A percentile compares a stretch with the other conserved stretches of the same genome.
These are phyloP conservation scores for Eupithecia abbreviata DNA, from an alignment of 2,888 invertebrate species.

Conservation along the genomic window DNA sequence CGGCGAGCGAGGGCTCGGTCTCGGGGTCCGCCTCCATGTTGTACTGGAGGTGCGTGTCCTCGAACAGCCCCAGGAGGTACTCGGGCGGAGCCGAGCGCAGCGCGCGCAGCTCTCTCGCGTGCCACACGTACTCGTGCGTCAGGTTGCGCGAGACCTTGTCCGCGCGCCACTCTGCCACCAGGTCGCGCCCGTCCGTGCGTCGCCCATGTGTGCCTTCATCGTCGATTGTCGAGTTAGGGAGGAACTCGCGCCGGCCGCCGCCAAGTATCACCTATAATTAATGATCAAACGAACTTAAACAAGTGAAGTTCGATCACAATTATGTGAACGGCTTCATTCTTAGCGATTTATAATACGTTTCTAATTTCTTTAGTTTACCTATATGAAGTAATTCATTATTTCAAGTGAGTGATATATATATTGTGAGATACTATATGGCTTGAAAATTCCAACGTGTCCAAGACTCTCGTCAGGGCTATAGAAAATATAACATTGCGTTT, in stretches of 20 bases:
- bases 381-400: not conserved
- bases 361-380: not conserved
- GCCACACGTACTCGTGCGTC: slow-evolving; percentile 81
- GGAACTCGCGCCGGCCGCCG: slow-evolving; percentile 87
- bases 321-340: too few species aligned
- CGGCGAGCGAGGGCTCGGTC: slow-evolving; percentile 85
- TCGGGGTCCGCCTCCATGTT: slow-evolving; percentile 86
- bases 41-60: slow-evolving; percentile 85
- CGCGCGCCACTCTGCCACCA: slow-evolving; percentile 86
- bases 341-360: too few species aligned
- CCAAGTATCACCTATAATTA: slow-evolving; percentile 86
- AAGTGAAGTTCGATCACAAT: too few species aligned
- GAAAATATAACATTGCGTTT: too few species aligned
- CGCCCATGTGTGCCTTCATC: slow-evolving; percentile 73
- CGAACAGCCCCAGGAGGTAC: slow-evolving; percentile 85
- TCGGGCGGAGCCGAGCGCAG: slow-evolving; percentile 78
- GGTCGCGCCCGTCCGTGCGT: slow-evolving; percentile 84
- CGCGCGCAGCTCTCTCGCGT: slow-evolving; percentile 50
- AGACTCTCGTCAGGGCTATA: too few species aligned
- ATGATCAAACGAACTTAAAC: too few species aligned
- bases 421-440: too few species aligned
- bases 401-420: too few species aligned
- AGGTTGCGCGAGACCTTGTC: slow-evolving; percentile 66
- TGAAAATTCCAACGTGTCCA: too few species aligned
- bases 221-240: slow-evolving; percentile 79